These are phyloP conservation scores for Syngnathus typhle DNA, from an alignment of 2,113 vertebrate genomes.

Conservation along the genomic window DNA sequence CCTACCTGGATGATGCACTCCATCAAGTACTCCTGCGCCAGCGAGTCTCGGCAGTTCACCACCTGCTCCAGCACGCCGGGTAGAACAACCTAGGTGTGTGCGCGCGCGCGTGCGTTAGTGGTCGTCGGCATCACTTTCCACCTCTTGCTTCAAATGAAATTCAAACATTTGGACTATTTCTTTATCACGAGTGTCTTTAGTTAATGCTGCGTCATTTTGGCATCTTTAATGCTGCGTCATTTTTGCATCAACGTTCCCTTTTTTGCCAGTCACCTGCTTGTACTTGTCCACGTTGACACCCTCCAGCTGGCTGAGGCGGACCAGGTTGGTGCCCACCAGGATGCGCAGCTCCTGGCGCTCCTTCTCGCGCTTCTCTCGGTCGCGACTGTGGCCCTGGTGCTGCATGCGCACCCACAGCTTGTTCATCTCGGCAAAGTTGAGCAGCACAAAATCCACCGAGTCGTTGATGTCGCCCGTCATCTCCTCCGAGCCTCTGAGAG, in stretches of 20 bases:
- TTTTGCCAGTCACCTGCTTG: conserved; percentile 77
- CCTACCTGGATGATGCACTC: conserved; percentile 98
- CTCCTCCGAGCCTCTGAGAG: conserved; percentile 77
- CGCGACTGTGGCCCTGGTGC: conserved; percentile 95
- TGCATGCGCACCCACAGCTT: conserved; percentile 99
- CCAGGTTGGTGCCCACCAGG: conserved; percentile 93
- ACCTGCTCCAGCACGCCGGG: conserved; percentile 94
- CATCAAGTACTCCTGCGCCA: conserved; percentile 99
- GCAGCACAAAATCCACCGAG: conserved; percentile 94
- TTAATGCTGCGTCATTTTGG: no score
- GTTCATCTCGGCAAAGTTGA: conserved; percentile 99
- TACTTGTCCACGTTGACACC: conserved; percentile 97
- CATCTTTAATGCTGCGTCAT: no score
- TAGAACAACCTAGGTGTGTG: conserved; percentile 79
- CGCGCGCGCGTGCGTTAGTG: no score
- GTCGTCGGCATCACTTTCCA: no score
- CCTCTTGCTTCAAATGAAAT: no score
- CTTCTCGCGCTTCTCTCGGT: conserved; percentile 91
- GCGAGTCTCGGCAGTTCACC: conserved; percentile 94
- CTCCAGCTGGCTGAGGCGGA: conserved; percentile 95
- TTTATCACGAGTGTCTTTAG: no score
- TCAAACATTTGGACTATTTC: no score
- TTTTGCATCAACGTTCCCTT: no score
- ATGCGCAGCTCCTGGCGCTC: conserved; percentile 94
- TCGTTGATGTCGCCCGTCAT: conserved; percentile 95